Base-by-base conservation (phyloP, 2,888 invertebrate genomes). In the Leucophenga montana region DNA sequence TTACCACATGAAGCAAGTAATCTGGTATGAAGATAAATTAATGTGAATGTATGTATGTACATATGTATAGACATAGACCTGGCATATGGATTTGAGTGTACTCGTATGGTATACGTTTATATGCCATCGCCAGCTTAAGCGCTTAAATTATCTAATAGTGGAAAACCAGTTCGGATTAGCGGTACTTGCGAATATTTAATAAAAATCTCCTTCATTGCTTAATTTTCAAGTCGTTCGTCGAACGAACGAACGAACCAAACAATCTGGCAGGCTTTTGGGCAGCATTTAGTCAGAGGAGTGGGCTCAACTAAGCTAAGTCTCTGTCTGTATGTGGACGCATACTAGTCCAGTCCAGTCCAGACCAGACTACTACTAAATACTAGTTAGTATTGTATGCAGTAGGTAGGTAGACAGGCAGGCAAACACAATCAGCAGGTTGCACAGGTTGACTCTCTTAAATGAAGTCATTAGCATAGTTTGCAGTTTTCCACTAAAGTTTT, bases 121-220 rank as follows among this genome's bases (percentile, higher is more conserved):
- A 33, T 61, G 61, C 50, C 50, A 50, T 39, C 61, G 39, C 39
- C 39, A 11, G 39, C 39, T 39, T 39, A 39, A 16, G 20, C 66
- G 33, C 53, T 66, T 33, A 27, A 66, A 66, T 66, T 66, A 66
- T 66, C 66, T 53, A 56, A 66, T 54, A 46, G 50, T 27, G 22
- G 20, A 14, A 66, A 66, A 66, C 66, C 66, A 66, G 66, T 66
- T 66, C 66, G 66, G 66, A 54, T 66, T 66, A 66, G 66, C 66
- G 66, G 66, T 56, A 66, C 54, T 66, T 66, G 66, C 22, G 66
- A n/a, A 56, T 66, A 66, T 66, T 66, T 56, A 53, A 66, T 66
- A 66, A 54, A 39, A 66, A 31, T 66, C 56, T 56, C 20, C 14
- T 46, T n/a, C 53, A 9, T 66, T 66, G 50, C 66, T 66, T 53